Conservation (phyloP, 2,888 invertebrate species). For the Hypena proboscidalis region DNA sequence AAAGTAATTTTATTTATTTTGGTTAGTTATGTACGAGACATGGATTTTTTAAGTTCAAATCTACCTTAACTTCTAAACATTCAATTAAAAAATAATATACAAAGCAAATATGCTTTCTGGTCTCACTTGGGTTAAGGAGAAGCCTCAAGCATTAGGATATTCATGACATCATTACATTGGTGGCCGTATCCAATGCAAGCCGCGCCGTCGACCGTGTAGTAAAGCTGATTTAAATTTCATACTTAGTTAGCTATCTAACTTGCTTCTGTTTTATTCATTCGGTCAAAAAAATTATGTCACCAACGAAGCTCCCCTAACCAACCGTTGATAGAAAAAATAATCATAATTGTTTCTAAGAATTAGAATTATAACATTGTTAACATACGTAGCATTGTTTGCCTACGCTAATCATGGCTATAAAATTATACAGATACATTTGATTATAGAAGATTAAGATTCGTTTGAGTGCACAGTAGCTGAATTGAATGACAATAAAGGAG, state of each 20-base stretch:
- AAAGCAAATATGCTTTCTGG: too few relatives aligned
- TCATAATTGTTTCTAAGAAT: conserved; percentile 8
- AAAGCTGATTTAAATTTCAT: conserved; percentile 61
- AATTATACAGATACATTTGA: conserved; percentile 44
- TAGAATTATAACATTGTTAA: too few relatives aligned
- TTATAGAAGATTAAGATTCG: conserved; percentile 63
- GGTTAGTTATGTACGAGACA: too few relatives aligned
- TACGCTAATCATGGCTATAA: conserved; percentile 39
- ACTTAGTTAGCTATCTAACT: conserved; percentile 49
- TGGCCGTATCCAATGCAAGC: conserved; percentile 39
- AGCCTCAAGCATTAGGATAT: too few relatives aligned
- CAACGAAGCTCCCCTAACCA: conserved; percentile 37
- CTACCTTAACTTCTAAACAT: too few relatives aligned
- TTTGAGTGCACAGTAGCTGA: conserved; percentile 51
- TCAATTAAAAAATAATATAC: too few relatives aligned
- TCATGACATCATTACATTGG: too few relatives aligned
- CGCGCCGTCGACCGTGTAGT: conserved; percentile 30
- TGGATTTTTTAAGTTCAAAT: too few relatives aligned
- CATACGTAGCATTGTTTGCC: conserved; percentile 35
- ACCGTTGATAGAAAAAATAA: conserved; percentile 33
- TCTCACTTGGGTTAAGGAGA: conserved; percentile 17
- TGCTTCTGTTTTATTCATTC: conserved; percentile 63
- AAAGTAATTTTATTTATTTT: too few relatives aligned
- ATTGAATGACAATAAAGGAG: conserved; percentile 69
- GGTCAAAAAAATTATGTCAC: conserved; percentile 62